A percentile compares a stretch with the other conserved stretches of the same genome.
These are phyloP conservation scores for Venustoraphidia nigricollis DNA, from an alignment of 2,888 invertebrate species.

Conservation along the genomic window DNA sequence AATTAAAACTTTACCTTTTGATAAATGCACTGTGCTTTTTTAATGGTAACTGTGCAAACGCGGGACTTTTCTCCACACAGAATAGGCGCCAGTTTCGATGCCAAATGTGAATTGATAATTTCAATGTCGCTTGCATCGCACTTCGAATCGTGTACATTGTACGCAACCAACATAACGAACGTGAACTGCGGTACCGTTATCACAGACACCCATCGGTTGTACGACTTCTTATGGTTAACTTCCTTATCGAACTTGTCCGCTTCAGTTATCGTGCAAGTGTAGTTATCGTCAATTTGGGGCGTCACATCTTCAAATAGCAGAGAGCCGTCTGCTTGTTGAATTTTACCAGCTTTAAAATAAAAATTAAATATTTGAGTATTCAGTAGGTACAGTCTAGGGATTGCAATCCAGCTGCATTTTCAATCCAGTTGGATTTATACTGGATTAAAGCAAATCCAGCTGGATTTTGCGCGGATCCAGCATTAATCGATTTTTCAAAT, in stretches of 20 bases:
- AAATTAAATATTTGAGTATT: too few relatives aligned
- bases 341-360: conserved; percentile 10
- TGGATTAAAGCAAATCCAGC: too few relatives aligned
- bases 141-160: conserved; percentile 16
- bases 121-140: conserved; percentile 21
- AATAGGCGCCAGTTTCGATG: conserved; percentile 19
- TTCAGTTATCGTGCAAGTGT: conserved; percentile 20
- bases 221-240: conserved; percentile 11
- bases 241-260: conserved; percentile 9
- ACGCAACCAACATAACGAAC: conserved; percentile 19
- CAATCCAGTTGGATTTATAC: too few relatives aligned
- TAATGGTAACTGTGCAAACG: conserved; percentile 21
- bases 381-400: too few relatives aligned
- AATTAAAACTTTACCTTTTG: conserved; percentile 13
- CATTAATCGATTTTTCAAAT: too few relatives aligned
- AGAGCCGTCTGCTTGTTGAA: conserved; percentile 16
- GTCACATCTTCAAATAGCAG: conserved; percentile 20
- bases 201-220: conserved; percentile 22
- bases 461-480: too few relatives aligned
- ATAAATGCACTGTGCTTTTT: conserved; percentile 20
- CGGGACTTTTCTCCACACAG: conserved; percentile 21
- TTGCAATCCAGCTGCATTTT: too few relatives aligned
- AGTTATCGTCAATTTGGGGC: conserved; percentile 24
- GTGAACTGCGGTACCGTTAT: conserved; percentile 23
- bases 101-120: conserved; percentile 20